phyloP scores from a whole-genome alignment of 53 echinoderm and acorn worm species.

The Luidia sarsii region DNA sequence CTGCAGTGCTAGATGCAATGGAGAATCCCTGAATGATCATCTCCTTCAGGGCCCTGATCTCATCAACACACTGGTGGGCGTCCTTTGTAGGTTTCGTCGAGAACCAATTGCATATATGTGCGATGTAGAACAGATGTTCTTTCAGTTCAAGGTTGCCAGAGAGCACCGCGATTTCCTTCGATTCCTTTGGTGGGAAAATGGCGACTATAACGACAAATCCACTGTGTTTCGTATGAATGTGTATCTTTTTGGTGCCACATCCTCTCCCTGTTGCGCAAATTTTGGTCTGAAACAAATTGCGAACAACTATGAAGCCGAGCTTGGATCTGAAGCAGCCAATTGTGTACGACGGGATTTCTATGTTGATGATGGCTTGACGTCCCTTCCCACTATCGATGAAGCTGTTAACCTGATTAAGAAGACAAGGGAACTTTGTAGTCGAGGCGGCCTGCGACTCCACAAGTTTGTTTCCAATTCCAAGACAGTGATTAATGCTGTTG shows the following conservation, averaged over 20 bases:
- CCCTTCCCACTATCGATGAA: constrained; percentile 29
- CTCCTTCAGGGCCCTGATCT: constrained; percentile 71
- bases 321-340: constrained; percentile 50
- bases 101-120: constrained; percentile 50
- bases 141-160: constrained; percentile 53
- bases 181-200: constrained; percentile 48
- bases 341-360: constrained; percentile 66
- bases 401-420: constrained; percentile 7
- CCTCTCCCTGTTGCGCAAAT: constrained; percentile 2
- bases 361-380: constrained; percentile 67
- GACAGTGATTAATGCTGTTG: constrained; percentile 59
- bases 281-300: constrained; percentile 61
- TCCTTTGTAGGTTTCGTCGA: constrained; percentile 58
- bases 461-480: constrained; percentile 72
- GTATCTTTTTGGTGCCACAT: constrained; percentile 10
- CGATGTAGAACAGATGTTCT: constrained; percentile 58
- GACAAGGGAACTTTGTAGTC: constrained; percentile 47
- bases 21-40: constrained; percentile 58
- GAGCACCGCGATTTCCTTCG: constrained; percentile 4
- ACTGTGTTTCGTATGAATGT: constrained; percentile 30
- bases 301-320: constrained; percentile 44
- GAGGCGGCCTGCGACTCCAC: constrained; percentile 58
- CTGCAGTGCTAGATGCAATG: constrained; percentile 59
- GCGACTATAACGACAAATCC: background rate
- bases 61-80: constrained; percentile 61